Evolutionary conservation across 1,140 invertebrate species (phyloP).

Genomic region (Drosophila suzukii): DNA sequence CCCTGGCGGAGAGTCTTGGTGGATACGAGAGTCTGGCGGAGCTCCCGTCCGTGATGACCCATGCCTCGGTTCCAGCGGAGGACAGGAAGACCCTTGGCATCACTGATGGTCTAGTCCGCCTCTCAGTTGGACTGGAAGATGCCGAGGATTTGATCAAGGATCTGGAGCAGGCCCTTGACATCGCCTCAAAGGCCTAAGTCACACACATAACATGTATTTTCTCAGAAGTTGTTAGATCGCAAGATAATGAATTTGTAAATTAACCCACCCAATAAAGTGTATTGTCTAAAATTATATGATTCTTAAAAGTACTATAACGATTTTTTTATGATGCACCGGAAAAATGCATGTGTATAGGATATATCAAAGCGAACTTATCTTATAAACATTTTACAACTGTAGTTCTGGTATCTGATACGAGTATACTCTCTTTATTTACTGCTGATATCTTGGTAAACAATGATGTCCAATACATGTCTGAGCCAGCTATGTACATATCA

Average conservation of each 20-base stretch:
- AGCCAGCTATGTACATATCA: neutral
- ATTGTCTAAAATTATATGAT: neutral
- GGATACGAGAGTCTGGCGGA: constrained; percentile 97
- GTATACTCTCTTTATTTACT: neutral
- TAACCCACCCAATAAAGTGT: constrained; percentile 28
- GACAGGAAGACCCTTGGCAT: constrained; percentile 92
- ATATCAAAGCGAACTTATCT: neutral
- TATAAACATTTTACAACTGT: neutral
- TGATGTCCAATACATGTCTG: neutral
- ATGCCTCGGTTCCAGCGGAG: constrained; percentile 91
- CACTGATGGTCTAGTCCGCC: constrained; percentile 92
- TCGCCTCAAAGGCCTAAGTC: constrained; percentile 49
- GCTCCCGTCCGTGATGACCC: constrained; percentile 92
- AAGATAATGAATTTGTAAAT: constrained; percentile 20
- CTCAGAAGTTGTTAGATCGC: neutral
- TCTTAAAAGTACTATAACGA: neutral
- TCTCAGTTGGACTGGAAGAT: constrained; percentile 97
- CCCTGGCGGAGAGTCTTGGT: constrained; percentile 97
- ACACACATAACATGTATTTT: constrained; percentile 7
- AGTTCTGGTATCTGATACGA: neutral
- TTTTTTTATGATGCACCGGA: neutral
- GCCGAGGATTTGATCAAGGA: constrained; percentile 94
- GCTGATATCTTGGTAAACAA: neutral
- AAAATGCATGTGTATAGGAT: too few relatives aligned
- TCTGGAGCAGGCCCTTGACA: constrained; percentile 91